Conservation (phyloP, 2,797 vertebrate genomes). For the Psittacula derbiana region DNA sequence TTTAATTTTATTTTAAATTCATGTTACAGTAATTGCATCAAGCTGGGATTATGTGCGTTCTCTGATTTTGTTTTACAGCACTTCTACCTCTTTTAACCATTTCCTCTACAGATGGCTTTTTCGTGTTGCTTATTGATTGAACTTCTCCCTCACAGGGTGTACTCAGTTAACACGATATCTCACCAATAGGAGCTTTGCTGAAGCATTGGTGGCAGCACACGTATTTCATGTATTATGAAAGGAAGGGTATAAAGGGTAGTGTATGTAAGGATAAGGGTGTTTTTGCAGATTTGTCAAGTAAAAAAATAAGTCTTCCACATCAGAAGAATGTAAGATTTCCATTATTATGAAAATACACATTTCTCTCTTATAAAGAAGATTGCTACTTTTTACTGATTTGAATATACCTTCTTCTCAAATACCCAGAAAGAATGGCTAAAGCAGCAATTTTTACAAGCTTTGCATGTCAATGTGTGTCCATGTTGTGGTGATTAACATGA, state of each 20-base stretch:
- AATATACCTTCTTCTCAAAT: not conserved
- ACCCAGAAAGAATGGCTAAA: not conserved
- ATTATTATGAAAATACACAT: not conserved
- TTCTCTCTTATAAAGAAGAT: not conserved
- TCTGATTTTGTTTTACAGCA: conserved; percentile 32
- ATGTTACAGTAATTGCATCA: conserved; percentile 80
- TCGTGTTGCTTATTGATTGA: not conserved
- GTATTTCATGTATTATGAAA: not conserved
- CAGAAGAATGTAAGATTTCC: not conserved
- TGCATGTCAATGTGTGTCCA: not conserved
- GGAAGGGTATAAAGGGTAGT: not conserved
- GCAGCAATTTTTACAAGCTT: not conserved
- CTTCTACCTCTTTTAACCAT: conserved; percentile 69
- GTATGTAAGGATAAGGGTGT: not conserved
- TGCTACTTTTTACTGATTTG: not conserved
- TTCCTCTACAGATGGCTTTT: conserved; percentile 30
- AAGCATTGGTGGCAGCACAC: not conserved
- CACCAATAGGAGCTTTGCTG: not conserved
- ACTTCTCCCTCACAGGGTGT: not conserved
- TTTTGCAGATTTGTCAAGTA: not conserved
- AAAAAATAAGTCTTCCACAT: not conserved
- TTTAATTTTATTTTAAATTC: conserved; percentile 85
- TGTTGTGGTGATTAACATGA: not conserved
- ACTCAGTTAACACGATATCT: not conserved
- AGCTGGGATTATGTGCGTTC: conserved; percentile 76